phyloP scores from a whole-genome alignment of 2,888 invertebrate species.

The Morpho achilles region DNA sequence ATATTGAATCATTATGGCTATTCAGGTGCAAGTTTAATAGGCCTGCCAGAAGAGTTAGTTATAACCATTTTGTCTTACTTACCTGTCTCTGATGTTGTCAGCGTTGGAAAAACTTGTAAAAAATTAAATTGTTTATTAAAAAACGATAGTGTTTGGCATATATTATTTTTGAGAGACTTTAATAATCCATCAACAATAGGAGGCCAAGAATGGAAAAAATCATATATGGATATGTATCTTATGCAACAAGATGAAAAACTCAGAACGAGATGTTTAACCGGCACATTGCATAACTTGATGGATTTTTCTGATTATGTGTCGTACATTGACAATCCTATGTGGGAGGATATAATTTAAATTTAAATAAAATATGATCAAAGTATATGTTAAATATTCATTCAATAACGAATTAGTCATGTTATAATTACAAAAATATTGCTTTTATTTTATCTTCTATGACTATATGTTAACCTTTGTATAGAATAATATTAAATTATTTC shows the following conservation, averaged over 20 bases:
- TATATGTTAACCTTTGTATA: too few relatives aligned
- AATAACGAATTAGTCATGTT: too few relatives aligned
- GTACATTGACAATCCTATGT: slow-evolving; percentile 61
- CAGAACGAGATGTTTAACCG: slow-evolving; percentile 26
- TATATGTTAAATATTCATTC: too few relatives aligned
- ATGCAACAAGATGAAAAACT: slow-evolving; percentile 31
- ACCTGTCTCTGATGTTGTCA: slow-evolving; percentile 46
- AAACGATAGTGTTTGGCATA: slow-evolving; percentile 57
- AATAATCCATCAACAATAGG: slow-evolving; percentile 29
- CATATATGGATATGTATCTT: slow-evolving; percentile 46
- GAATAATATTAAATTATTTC: too few relatives aligned
- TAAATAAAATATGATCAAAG: neutral
- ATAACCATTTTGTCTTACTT: slow-evolving; percentile 49
- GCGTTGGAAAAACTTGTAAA: slow-evolving; percentile 50
- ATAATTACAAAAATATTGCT: too few relatives aligned
- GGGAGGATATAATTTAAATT: slow-evolving; percentile 44
- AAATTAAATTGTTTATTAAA: slow-evolving; percentile 45
- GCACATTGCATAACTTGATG: slow-evolving; percentile 55
- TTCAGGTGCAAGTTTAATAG: slow-evolving; percentile 65
- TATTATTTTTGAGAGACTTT: slow-evolving; percentile 56
- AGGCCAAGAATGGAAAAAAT: slow-evolving; percentile 44
- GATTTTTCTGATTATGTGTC: slow-evolving; percentile 56
- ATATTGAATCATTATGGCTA: slow-evolving; percentile 69
- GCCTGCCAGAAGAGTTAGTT: slow-evolving; percentile 64
- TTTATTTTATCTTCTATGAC: too few relatives aligned